Base-by-base conservation (phyloP, 2,113 vertebrate species). In the Irena cyanogastra region DNA sequence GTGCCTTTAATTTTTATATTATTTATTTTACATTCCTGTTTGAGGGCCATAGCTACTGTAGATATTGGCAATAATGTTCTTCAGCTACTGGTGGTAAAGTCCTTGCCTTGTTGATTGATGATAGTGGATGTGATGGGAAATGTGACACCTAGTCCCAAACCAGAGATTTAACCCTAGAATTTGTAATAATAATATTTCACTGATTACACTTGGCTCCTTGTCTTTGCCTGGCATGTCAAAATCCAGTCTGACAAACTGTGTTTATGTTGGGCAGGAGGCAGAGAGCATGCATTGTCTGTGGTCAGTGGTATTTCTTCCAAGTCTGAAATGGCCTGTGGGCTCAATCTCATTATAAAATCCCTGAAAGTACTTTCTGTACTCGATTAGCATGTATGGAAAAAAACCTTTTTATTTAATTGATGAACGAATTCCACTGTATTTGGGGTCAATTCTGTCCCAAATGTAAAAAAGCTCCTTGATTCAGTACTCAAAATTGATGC, bases 381-480 rank as follows among this genome's bases (percentile, higher is more conserved):
- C 6, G 0, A n/a, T 54, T 39, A 52, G 26, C 24, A 12, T 63
- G 28, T 60, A 68, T 59, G 52, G 7, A 5, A 42, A 69, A 86
- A 56, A 56, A 3, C 3, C 3, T 69, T 63, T 39, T 71, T 3
- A 56, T 83, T 69, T 53, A 44, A 61, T 33, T 70, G 26, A n/a
- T 54, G 8, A 65, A 70, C 44, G 4, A 86, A 65, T 66, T 83
- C 23, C 3, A 1, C 14, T 1, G 0, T 68, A 57, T n/a, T 44
- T 95, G 16, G 23, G 26, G 26, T 84, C 2, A 24, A 15, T 63
- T 93, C 30, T 77, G 6, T 68, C 11, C 35, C 28, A 76, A 10
- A 68, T 50, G 31, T 15, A 44, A 59, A 81, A 78, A 75, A 80
- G 7, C 10, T 3, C 7, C 39, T 41, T 90, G 20, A 63, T 75